Percentiles rank a stretch among this genome's conserved stretches.
phyloP scores from a whole-genome alignment of 2,888 invertebrate genomes.

The Neuroscelio doddi region DNA sequence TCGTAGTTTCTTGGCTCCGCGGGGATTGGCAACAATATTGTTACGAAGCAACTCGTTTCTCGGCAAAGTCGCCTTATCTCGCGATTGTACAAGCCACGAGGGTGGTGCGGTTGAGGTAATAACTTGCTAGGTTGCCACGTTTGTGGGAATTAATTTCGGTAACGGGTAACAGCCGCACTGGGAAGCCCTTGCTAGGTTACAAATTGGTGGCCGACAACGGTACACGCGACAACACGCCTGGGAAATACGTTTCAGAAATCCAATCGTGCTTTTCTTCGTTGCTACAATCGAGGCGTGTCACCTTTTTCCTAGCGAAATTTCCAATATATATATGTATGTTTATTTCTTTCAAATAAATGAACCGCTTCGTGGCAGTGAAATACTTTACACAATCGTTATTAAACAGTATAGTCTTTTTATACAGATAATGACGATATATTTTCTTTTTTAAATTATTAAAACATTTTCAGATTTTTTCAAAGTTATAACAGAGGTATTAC shows the following conservation, averaged over 20 bases:
- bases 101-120: conserved; percentile 19
- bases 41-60: background rate
- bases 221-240: conserved; percentile 60
- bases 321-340: no score
- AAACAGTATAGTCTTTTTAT: no score
- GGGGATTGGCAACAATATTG: conserved; percentile 4
- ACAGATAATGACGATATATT: no score
- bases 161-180: conserved; percentile 63
- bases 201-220: conserved; percentile 52
- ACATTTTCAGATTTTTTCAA: no score
- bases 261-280: conserved; percentile 7
- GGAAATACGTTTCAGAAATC: conserved; percentile 61
- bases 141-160: conserved; percentile 61
- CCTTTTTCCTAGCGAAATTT: no score
- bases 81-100: conserved; percentile 18
- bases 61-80: conserved; percentile 9
- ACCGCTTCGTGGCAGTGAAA: no score
- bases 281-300: background rate
- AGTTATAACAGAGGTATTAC: no score
- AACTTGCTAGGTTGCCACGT: conserved; percentile 18
- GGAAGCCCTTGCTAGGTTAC: conserved; percentile 50
- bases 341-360: no score
- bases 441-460: no score
- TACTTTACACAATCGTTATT: no score
- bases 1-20: background rate